Evolutionary conservation across 2,888 invertebrate species (phyloP).

Genomic region (Pocota personata): DNA sequence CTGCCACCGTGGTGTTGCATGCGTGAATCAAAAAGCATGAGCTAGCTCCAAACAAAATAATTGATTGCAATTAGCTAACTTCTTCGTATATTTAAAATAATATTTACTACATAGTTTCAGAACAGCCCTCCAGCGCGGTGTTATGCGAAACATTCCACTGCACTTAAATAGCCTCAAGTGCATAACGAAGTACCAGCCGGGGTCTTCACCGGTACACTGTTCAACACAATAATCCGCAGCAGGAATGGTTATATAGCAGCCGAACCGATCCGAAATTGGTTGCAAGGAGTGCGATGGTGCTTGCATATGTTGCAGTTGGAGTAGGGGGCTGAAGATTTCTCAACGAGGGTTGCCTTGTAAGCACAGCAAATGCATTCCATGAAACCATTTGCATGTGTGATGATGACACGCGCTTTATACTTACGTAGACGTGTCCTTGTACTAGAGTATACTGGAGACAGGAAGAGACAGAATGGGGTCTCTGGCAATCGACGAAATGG

Average conservation of each 20-base stretch:
- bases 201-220: conserved; percentile 3
- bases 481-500: conserved; percentile 58
- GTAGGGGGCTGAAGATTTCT: background rate
- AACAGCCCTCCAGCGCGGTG: background rate
- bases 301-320: background rate
- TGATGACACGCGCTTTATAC: conserved; percentile 61
- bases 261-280: conserved; percentile 20
- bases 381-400: conserved; percentile 67
- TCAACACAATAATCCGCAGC: conserved; percentile 1
- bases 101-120: conserved; percentile 34
- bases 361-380: conserved; percentile 34
- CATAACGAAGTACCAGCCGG: conserved; percentile 52
- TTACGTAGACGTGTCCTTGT: conserved; percentile 38
- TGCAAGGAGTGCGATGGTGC: conserved; percentile 2
- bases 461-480: conserved; percentile 2
- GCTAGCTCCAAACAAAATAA: conserved; percentile 47
- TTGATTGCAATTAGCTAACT: conserved; percentile 70
- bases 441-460: background rate
- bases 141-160: conserved; percentile 31
- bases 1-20: background rate
- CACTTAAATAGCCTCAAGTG: conserved; percentile 66
- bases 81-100: conserved; percentile 55
- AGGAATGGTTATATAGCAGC: conserved; percentile 17
- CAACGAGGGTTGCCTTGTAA: conserved; percentile 20
- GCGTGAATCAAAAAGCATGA: conserved; percentile 19